Percentiles rank a stretch among this genome's conserved stretches.
Evolutionary conservation across 2,888 invertebrate species (phyloP).

Genomic region (Rhimphoctona megacephalus): DNA sequence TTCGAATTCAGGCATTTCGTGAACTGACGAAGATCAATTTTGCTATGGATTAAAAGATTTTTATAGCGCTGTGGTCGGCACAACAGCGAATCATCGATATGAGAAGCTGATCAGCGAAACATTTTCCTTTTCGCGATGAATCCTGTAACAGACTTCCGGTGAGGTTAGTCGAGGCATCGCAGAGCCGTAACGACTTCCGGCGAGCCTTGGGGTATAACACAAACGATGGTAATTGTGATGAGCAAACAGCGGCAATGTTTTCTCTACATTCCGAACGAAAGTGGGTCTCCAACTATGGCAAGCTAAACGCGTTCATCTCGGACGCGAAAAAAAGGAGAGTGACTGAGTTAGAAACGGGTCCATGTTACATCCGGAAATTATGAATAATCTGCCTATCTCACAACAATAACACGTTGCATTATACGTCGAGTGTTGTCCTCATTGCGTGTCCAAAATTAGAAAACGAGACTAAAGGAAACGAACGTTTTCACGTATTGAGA

Average conservation of each 20-base stretch:
- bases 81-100: slow-evolving; percentile 1
- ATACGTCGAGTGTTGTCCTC: too few species aligned
- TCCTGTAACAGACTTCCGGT: slow-evolving; percentile 64
- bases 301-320: slow-evolving; percentile 7
- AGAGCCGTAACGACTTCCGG: slow-evolving; percentile 67
- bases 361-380: slow-evolving; percentile 52
- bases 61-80: background rate
- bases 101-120: slow-evolving; percentile 48
- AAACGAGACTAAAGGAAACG: background rate
- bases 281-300: slow-evolving; percentile 28
- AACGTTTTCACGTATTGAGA: background rate
- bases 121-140: slow-evolving; percentile 67
- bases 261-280: slow-evolving; percentile 56
- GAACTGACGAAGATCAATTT: background rate
- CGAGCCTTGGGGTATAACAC: slow-evolving; percentile 54
- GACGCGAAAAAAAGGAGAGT: slow-evolving; percentile 40
- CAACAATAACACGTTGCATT: slow-evolving; percentile 15
- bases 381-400: slow-evolving; percentile 54
- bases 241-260: slow-evolving; percentile 41
- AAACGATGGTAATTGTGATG: slow-evolving; percentile 67
- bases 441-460: slow-evolving; percentile 17
- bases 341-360: slow-evolving; percentile 56
- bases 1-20: background rate
- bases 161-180: slow-evolving; percentile 42
- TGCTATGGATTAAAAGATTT: background rate